Evolutionary conservation across 2,797 vertebrate genomes (phyloP), one percentile per base, ranked within the genome.

Genomic region (Sebastolobus altivelis): DNA sequence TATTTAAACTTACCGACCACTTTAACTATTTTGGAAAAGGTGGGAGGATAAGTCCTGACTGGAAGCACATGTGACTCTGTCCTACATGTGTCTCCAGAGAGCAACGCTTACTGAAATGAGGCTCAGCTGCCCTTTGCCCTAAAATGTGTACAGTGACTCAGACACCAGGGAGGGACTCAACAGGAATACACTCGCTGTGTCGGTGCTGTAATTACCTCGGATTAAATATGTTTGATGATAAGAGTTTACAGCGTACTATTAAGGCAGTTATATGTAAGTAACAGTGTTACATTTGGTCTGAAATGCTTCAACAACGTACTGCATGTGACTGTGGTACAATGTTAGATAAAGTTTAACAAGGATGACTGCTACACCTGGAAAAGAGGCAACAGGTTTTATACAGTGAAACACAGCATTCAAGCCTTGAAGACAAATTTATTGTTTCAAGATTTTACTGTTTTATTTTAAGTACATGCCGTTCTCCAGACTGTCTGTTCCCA

Each of bases 91-190:
- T 79, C 78, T 81, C 43, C 10, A 8, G 65, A 77, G 79, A 71
- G 79, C 33, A 63, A 66, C 72, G 40, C 68, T 74, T 61, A 18
- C 56, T 76, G 78, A 72, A 77, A 75, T 73, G 65, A 72, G 58
- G 78, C 86, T 87, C 87, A 88, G 72, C 77, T 89, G 80, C 52
- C 58, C 63, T 85, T 58, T 71, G 66, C 46, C 70, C 74, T 65
- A 63, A 66, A 86, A 65, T 70, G 33, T 43, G 66, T 22, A 27
- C 60, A 27, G 59, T 78, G 86, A 87, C 56, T 87, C 72, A 76
- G 66, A 73, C 6, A 75, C 56, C 54, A 67, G 75, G 55, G 60
- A 69, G 52, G 29, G 54, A 55, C 18, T 29, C 0, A 31, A 65
- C 78, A 80, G 40, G 81, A 86, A 58, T 65, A 67, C 67, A 25